A percentile compares a stretch with the other conserved stretches of the same genome.
Evolutionary conservation across 2,797 vertebrate genomes (phyloP).

Genomic region (Cichlasoma orientale): DNA sequence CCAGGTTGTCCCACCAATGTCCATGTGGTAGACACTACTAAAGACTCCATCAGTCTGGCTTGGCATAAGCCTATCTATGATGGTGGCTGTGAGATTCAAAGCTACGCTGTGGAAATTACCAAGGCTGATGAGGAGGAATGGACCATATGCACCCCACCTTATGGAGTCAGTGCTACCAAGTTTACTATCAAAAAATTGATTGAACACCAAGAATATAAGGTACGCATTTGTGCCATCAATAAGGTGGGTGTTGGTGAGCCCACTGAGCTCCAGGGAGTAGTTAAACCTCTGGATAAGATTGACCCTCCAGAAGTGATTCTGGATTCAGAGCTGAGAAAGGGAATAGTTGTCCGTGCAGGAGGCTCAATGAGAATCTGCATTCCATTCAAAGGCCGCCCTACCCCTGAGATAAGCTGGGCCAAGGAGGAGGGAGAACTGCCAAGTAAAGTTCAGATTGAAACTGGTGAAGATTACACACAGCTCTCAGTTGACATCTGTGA

Average conservation of each 20-base stretch:
- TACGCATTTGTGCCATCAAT: slow-evolving; percentile 94
- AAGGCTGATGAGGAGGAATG: slow-evolving; percentile 98
- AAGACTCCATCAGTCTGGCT: slow-evolving; percentile 86
- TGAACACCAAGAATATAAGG: slow-evolving; percentile 97
- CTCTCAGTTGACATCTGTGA: slow-evolving; percentile 95
- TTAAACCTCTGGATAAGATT: slow-evolving; percentile 94
- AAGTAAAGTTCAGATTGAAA: slow-evolving; percentile 91
- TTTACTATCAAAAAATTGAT: slow-evolving; percentile 92
- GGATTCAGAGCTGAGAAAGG: slow-evolving; percentile 94
- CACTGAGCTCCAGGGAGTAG: slow-evolving; percentile 86
- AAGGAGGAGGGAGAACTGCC: slow-evolving; percentile 93
- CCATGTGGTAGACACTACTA: slow-evolving; percentile 88
- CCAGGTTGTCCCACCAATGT: slow-evolving; percentile 92
- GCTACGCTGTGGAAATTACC: slow-evolving; percentile 94
- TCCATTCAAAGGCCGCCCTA: slow-evolving; percentile 94
- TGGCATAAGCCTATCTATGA: slow-evolving; percentile 98
- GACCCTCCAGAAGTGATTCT: slow-evolving; percentile 94
- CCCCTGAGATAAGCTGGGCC: slow-evolving; percentile 93
- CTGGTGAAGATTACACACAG: slow-evolving; percentile 88
- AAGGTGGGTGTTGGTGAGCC: slow-evolving; percentile 94
- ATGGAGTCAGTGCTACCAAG: slow-evolving; percentile 86
- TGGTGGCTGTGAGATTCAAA: slow-evolving; percentile 94
- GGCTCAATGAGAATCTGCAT: slow-evolving; percentile 91
- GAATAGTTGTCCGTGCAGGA: slow-evolving; percentile 92
- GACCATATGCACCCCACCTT: slow-evolving; percentile 90